These are phyloP conservation scores for Argyresthia albistria DNA, from an alignment of 2,888 invertebrate genomes.

Conservation along the genomic window DNA sequence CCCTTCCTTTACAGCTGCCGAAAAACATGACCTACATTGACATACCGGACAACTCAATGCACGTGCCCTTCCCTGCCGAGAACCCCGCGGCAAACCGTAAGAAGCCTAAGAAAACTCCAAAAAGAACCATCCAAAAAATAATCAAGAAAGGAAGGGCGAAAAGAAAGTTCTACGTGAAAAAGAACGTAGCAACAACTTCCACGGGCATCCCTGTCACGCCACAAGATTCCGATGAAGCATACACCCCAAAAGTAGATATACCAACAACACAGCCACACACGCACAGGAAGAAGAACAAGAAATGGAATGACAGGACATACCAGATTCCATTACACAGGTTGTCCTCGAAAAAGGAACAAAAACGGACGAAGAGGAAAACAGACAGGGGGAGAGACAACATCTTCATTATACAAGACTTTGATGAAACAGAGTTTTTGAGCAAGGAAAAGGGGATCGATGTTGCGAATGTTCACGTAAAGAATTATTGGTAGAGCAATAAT, in stretches of 20 bases:
- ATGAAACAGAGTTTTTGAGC: slow-evolving; percentile 41
- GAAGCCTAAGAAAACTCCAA: slow-evolving; percentile 37
- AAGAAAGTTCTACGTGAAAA: slow-evolving; percentile 27
- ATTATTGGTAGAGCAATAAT: slow-evolving; percentile 30
- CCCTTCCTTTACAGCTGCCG: background rate
- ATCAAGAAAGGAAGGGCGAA: slow-evolving; percentile 43
- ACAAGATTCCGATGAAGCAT: background rate
- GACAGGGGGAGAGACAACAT: slow-evolving; percentile 22
- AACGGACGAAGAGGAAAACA: slow-evolving; percentile 22
- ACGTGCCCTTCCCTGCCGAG: slow-evolving; percentile 28
- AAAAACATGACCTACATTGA: slow-evolving; percentile 37
- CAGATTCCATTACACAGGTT: background rate
- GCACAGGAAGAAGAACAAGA: background rate
- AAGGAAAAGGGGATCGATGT: slow-evolving; percentile 25
- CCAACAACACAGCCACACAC: background rate
- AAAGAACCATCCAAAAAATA: slow-evolving; percentile 53
- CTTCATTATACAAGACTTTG: slow-evolving; percentile 43
- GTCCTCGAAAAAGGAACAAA: background rate
- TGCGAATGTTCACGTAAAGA: slow-evolving; percentile 35
- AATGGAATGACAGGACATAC: background rate
- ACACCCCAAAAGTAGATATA: background rate
- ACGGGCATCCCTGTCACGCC: background rate
- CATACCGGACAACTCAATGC: slow-evolving; percentile 41
- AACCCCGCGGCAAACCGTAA: slow-evolving; percentile 27
- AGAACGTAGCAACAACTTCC: background rate